Evolutionary conservation across 2,797 vertebrate species (phyloP).

Genomic region (Neostethus bicornis): DNA sequence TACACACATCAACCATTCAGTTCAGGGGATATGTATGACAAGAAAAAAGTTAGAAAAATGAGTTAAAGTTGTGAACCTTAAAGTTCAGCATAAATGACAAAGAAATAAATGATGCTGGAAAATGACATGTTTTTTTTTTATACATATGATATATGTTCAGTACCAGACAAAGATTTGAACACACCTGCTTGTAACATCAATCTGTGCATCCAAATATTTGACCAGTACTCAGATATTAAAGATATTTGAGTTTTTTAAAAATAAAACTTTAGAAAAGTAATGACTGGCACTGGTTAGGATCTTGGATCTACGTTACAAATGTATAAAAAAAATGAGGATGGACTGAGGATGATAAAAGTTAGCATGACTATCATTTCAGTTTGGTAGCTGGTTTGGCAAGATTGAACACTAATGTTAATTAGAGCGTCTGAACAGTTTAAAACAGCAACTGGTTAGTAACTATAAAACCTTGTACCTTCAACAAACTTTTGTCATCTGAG

Average conservation of each 20-base stretch:
- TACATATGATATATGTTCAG: slow-evolving; percentile 32
- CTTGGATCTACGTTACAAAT: slow-evolving; percentile 49
- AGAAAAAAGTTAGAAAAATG: slow-evolving; percentile 66
- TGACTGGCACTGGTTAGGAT: slow-evolving; percentile 71
- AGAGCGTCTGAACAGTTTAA: slow-evolving; percentile 27
- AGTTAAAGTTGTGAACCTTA: slow-evolving; percentile 53
- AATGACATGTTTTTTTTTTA: slow-evolving; percentile 58
- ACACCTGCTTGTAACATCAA: not conserved
- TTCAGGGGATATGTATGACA: slow-evolving; percentile 74
- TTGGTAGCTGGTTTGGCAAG: slow-evolving; percentile 50
- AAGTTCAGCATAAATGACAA: slow-evolving; percentile 51
- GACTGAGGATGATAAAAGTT: slow-evolving; percentile 21
- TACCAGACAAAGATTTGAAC: too few relatives aligned
- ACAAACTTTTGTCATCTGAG: slow-evolving; percentile 39
- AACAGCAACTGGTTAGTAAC: slow-evolving; percentile 42
- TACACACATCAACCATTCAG: slow-evolving; percentile 44
- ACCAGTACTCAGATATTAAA: slow-evolving; percentile 36
- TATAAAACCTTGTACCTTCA: slow-evolving; percentile 64
- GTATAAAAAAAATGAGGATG: too few relatives aligned
- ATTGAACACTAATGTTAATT: slow-evolving; percentile 23
- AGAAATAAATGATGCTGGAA: slow-evolving; percentile 48
- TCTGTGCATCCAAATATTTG: not conserved
- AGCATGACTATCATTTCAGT: slow-evolving; percentile 34
- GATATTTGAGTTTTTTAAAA: slow-evolving; percentile 49
- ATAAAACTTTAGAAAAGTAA: slow-evolving; percentile 62